Conservation (phyloP, 2,113 vertebrate species). For the Cyanistes caeruleus region DNA sequence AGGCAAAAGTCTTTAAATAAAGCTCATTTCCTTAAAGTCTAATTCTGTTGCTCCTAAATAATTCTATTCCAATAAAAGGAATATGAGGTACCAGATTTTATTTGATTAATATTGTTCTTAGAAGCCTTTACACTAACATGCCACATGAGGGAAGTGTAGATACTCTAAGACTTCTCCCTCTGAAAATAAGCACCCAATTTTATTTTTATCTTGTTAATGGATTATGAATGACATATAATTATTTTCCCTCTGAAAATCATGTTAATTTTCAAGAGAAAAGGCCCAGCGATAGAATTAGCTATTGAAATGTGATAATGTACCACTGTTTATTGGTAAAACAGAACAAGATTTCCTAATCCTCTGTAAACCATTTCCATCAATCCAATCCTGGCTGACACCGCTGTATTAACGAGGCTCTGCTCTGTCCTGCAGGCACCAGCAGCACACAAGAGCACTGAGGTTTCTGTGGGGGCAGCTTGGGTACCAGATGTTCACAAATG, state of each 20-base stretch:
- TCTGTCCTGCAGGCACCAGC: not conserved
- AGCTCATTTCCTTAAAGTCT: not conserved
- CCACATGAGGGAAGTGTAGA: slow-evolving; percentile 67
- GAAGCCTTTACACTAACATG: slow-evolving; percentile 33
- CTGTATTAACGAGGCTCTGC: not conserved
- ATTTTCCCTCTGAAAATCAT: slow-evolving; percentile 50
- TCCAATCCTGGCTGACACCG: slow-evolving; percentile 13
- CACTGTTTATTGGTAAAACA: slow-evolving; percentile 52
- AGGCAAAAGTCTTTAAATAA: not conserved
- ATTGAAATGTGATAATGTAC: slow-evolving; percentile 58
- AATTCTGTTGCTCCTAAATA: not conserved
- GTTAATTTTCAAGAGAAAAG: slow-evolving; percentile 69
- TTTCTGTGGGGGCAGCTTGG: not conserved
- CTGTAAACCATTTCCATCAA: slow-evolving; percentile 47
- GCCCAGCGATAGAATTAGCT: slow-evolving; percentile 49
- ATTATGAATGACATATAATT: slow-evolving; percentile 70
- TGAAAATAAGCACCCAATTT: slow-evolving; percentile 35
- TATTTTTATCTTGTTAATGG: slow-evolving; percentile 66
- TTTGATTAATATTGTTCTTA: not conserved
- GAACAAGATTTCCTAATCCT: slow-evolving; percentile 25
- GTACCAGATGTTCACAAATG: not conserved
- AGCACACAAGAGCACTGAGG: not conserved
- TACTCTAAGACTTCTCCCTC: slow-evolving; percentile 24
- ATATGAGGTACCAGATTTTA: not conserved
- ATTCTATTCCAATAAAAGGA: not conserved